Evolutionary conservation across 1,140 invertebrate genomes (phyloP), one percentile per base, ranked within the genome.

Genomic region (Daktulosphaira vitifoliae): DNA sequence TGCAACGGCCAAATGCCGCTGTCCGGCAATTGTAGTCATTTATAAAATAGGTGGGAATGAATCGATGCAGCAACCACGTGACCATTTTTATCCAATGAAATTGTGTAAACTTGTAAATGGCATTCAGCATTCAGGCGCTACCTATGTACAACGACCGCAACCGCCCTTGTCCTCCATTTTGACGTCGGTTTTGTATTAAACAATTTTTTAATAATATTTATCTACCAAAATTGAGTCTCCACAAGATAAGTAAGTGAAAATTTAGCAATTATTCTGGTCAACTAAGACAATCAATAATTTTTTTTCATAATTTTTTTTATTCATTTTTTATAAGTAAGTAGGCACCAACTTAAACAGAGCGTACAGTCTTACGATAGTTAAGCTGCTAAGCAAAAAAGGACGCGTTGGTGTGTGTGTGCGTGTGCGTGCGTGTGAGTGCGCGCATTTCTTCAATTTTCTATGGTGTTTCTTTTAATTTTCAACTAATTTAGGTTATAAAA

Each of bases 131-230:
- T 23, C 56, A 25, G 42, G 56, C 56, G 56, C 56, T 46, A 62
- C 56, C 56, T 62, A 48, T 62, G 56, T 48, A 48, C 56, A 26
- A 62, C 56, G 56, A 62, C 56, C 56, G 56, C 56, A 62, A 62
- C 25, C 56, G 42, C 8, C 13, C 16, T n/a, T 16, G 56, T 62
- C 42, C 25, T 26, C 56, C 56, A 62, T 62, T 62, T 62, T 62
- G 23, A 29, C 42, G 56, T 62, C 42, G 39, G 56, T 62, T 48
- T 33, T 25, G 56, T 62, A 48, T 62, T 6, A 18, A 16, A 22
- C n/a, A 29, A 48, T 62, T 48, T 62, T 22, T 38, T 46, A 62
- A 29, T 11, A 16, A 44, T n/a, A 22, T 62, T 33, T 33, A 46
- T 62, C 56, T 46, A n/a, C 25, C 9, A 62, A 48, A 48, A 62